These are phyloP conservation scores for Limenitis camilla DNA, from an alignment of 2,888 invertebrate species.

Conservation along the genomic window DNA sequence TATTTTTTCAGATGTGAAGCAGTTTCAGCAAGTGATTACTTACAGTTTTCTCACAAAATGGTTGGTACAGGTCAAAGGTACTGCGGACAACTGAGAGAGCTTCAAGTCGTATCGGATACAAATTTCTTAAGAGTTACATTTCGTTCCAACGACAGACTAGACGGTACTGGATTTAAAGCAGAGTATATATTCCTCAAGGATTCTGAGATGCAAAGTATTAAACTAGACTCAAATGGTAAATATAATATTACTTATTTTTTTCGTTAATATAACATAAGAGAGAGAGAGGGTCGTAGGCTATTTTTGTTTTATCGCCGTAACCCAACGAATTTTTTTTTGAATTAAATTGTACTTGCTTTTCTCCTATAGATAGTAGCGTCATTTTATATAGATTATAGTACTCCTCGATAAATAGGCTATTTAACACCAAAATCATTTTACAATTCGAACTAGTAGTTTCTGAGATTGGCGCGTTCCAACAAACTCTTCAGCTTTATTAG, in stretches of 20 bases:
- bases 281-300: no score
- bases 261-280: no score
- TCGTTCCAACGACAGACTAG: constrained; percentile 93
- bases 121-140: constrained; percentile 95
- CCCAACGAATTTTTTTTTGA: no score
- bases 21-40: constrained; percentile 93
- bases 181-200: constrained; percentile 88
- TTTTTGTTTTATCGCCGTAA: no score
- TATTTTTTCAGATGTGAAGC: constrained; percentile 84
- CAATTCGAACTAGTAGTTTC: no score
- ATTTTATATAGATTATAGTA: no score
- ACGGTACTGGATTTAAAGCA: constrained; percentile 94
- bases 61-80: constrained; percentile 86
- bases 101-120: constrained; percentile 87
- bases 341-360: no score
- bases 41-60: constrained; percentile 95
- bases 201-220: constrained; percentile 72
- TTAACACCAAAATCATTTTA: no score
- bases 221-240: constrained; percentile 50
- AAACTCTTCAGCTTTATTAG: no score
- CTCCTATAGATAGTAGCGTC: no score
- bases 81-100: constrained; percentile 87
- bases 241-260: not conserved
- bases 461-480: no score
- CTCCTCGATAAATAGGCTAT: no score